A percentile compares a stretch with the other conserved stretches of the same genome.
phyloP scores from a whole-genome alignment of 2,113 vertebrate species.

The Ariopsis seemanni region DNA sequence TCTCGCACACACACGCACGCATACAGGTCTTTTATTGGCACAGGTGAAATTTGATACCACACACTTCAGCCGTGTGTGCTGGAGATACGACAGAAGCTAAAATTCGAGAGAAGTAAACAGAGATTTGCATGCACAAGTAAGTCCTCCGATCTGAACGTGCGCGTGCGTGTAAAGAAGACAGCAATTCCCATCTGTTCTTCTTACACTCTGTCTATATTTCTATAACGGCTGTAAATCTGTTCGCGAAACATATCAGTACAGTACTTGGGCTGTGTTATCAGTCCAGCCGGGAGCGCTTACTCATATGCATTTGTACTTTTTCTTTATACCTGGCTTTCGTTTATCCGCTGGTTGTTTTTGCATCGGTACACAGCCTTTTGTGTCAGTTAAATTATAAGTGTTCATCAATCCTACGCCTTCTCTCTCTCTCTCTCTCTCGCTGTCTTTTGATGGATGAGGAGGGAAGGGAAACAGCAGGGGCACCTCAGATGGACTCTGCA shows the following conservation, averaged over 20 bases:
- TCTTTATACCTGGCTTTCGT: not conserved
- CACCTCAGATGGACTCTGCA: not conserved
- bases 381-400: not conserved
- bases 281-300: not conserved
- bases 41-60: not conserved
- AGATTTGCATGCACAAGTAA: not conserved
- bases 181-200: not conserved
- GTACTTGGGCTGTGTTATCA: not conserved
- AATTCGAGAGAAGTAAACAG: not conserved
- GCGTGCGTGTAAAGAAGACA: not conserved
- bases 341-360: slow-evolving; percentile 7
- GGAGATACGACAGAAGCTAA: not conserved
- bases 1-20: not conserved
- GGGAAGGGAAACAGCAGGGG: not conserved
- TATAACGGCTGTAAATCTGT: slow-evolving; percentile 1
- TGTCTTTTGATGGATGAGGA: not conserved
- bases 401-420: not conserved
- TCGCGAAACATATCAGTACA: not conserved
- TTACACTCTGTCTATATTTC: not conserved
- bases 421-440: no score
- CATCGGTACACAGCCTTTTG: not conserved
- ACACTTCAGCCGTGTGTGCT: not conserved
- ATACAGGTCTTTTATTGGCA: not conserved
- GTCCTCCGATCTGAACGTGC: not conserved
- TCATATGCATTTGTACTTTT: not conserved